These are phyloP conservation scores for Pampusana beccarii DNA, from an alignment of 2,113 vertebrate species.

Conservation along the genomic window DNA sequence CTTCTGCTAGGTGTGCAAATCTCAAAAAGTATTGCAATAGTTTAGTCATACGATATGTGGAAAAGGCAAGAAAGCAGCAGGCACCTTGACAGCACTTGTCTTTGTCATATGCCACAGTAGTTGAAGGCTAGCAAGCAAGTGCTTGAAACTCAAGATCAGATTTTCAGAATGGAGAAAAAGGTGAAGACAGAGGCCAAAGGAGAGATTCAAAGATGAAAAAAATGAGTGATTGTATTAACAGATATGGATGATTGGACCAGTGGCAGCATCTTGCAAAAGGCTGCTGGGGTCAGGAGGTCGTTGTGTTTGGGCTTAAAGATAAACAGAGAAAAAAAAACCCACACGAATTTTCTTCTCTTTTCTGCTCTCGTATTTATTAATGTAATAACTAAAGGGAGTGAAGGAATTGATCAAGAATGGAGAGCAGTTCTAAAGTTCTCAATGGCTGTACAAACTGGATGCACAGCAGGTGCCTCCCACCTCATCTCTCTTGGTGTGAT, in stretches of 20 bases:
- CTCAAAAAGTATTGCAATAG: neutral
- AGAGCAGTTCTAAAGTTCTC: neutral
- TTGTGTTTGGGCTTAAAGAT: neutral
- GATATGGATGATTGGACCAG: neutral
- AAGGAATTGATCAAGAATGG: neutral
- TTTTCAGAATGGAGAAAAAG: neutral
- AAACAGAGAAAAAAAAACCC: neutral
- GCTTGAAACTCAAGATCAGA: neutral
- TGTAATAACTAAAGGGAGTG: neutral
- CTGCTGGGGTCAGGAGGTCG: too few relatives aligned
- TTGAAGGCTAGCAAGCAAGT: neutral
- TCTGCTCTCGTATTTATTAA: neutral
- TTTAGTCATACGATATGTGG: neutral
- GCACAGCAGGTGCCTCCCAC: neutral
- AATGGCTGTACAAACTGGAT: neutral
- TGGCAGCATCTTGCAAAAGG: neutral
- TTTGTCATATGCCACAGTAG: neutral
- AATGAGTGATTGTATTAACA: too few relatives aligned
- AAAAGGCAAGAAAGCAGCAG: neutral
- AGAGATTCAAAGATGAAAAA: neutral
- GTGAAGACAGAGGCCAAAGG: neutral
- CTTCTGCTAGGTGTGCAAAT: neutral
- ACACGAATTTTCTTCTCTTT: neutral
- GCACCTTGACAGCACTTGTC: neutral
- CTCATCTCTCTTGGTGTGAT: constrained; percentile 32